These are phyloP conservation scores for Epirrhoe alternata DNA, from an alignment of 2,888 invertebrate genomes.

Conservation along the genomic window DNA sequence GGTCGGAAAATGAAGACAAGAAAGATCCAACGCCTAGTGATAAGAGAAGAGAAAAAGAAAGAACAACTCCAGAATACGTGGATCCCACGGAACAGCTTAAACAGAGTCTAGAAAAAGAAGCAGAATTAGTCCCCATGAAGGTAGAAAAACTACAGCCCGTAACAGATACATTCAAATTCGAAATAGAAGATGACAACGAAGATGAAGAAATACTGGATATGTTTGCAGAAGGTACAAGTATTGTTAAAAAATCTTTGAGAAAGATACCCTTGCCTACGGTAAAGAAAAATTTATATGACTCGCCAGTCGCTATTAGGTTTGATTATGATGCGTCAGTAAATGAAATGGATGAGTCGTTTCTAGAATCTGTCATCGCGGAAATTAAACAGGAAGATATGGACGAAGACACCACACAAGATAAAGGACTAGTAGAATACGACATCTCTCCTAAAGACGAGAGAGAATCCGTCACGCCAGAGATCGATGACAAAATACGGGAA, in stretches of 20 bases:
- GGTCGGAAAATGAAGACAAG: conserved; percentile 79
- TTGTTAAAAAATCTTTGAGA: conserved; percentile 57
- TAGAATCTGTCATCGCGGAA: conserved; percentile 79
- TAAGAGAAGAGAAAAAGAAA: conserved; percentile 38
- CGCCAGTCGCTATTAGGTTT: conserved; percentile 57
- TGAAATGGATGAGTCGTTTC: conserved; percentile 70
- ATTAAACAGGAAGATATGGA: conserved; percentile 73
- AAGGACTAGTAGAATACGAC: conserved; percentile 77
- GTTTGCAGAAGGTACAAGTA: conserved; percentile 57
- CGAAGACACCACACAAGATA: conserved; percentile 70
- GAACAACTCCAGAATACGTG: conserved; percentile 38
- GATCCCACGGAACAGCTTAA: conserved; percentile 51
- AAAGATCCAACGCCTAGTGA: conserved; percentile 62
- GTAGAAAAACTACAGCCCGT: conserved; percentile 72
- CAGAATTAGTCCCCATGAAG: conserved; percentile 45
- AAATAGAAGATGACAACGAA: conserved; percentile 73
- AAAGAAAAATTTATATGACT: conserved; percentile 55
- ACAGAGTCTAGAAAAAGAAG: conserved; percentile 35
- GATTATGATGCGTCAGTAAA: conserved; percentile 63
- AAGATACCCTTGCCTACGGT: conserved; percentile 31
- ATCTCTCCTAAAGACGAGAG: conserved; percentile 63
- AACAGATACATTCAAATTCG: conserved; percentile 73
- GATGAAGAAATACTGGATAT: conserved; percentile 72
- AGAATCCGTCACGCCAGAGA: conserved; percentile 70
- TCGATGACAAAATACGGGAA: conserved; percentile 61